A percentile compares a stretch with the other conserved stretches of the same genome.
These are phyloP conservation scores for Paracanthobrama guichenoti DNA, from an alignment of 2,113 vertebrate genomes.

Conservation along the genomic window DNA sequence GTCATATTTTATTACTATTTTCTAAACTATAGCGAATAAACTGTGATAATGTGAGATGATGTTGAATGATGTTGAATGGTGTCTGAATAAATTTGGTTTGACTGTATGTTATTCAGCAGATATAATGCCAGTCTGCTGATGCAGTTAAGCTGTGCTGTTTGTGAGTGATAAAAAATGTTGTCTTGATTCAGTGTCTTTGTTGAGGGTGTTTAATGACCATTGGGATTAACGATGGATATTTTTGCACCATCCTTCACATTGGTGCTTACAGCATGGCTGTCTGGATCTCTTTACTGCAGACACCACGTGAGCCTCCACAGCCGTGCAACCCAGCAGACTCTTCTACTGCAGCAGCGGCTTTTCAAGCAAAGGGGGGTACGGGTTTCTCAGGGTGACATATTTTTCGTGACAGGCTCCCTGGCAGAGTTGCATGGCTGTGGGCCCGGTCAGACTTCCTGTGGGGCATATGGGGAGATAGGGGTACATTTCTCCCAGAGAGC, in stretches of 20 bases:
- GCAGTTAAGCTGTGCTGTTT: too few relatives aligned
- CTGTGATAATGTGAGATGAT: too few relatives aligned
- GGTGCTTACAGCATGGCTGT: not conserved
- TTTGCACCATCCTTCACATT: not conserved
- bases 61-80: too few relatives aligned
- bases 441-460: constrained; percentile 41
- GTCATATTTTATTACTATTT: too few relatives aligned
- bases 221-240: not conserved
- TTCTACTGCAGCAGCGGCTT: not conserved
- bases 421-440: constrained; percentile 2
- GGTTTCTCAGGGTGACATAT: not conserved
- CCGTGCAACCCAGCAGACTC: not conserved
- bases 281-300: constrained; percentile 10
- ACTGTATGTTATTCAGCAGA: too few relatives aligned
- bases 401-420: not conserved
- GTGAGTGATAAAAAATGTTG: too few relatives aligned
- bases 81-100: too few relatives aligned
- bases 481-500: constrained; percentile 40
- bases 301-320: not conserved
- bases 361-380: not conserved
- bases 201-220: not conserved
- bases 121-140: too few relatives aligned
- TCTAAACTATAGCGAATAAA: too few relatives aligned
- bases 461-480: not conserved
- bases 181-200: not conserved